phyloP scores from a whole-genome alignment of 2,113 vertebrate species.

The Myrmophylax atrothorax region DNA sequence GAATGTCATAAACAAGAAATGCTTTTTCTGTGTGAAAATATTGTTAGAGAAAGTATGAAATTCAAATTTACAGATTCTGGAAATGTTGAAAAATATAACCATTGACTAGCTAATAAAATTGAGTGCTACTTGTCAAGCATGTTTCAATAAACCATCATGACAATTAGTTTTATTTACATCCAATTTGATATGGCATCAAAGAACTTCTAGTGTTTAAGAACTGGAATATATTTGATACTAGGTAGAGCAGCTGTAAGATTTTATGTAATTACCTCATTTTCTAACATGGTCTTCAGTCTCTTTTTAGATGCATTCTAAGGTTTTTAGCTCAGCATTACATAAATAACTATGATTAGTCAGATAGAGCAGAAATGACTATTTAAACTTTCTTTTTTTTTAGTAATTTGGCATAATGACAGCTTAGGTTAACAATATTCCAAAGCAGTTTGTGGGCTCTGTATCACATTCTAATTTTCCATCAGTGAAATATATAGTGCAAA shows the following conservation, averaged over 20 bases:
- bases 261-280: slow-evolving; percentile 32
- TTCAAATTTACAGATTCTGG: not conserved
- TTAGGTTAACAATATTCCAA: slow-evolving; percentile 45
- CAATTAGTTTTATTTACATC: slow-evolving; percentile 54
- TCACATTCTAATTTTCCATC: slow-evolving; percentile 42
- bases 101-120: not conserved
- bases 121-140: not conserved
- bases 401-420: slow-evolving; percentile 34
- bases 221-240: slow-evolving; percentile 22
- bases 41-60: not conserved
- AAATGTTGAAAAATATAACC: not conserved
- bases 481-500: slow-evolving; percentile 33
- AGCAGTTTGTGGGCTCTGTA: not conserved
- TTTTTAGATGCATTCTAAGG: slow-evolving; percentile 10
- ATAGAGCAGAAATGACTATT: slow-evolving; percentile 11
- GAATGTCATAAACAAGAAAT: not conserved
- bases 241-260: not conserved
- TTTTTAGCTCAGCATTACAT: slow-evolving; percentile 42
- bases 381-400: slow-evolving; percentile 13
- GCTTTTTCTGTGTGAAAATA: not conserved
- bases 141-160: slow-evolving; percentile 15
- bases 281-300: not conserved
- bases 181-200: not conserved
- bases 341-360: slow-evolving; percentile 52
- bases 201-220: not conserved